Evolutionary conservation across 2,113 vertebrate species (phyloP), one percentile per base, ranked within the genome.

Genomic region (Cololabis saira): DNA sequence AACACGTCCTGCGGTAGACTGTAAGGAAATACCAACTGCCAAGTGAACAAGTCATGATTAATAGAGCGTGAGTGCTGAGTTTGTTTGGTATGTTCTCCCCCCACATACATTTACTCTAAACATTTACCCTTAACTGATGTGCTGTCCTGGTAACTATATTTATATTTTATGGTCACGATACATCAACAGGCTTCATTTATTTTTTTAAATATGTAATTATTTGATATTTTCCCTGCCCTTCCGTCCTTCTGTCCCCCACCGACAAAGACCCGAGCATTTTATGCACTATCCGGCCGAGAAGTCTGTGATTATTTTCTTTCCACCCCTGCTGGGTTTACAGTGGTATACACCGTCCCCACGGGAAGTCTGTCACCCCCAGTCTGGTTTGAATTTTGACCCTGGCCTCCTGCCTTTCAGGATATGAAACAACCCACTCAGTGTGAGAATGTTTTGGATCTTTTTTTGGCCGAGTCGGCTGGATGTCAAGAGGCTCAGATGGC

Each of bases 311-410:
- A n/a, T n/a, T n/a, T n/a, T n/a, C n/a, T n/a, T n/a, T n/a, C 54
- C 61, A 65, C 68, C 86, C 85, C 86, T 88, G 90, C 92, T 91
- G 92, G 84, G 85, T 70, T 78, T 63, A 40, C 51, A 69, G 60
- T 92, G 88, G 86, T 88, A 79, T 45, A 61, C 78, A 66, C 84
- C 73, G 67, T 86, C 82, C 84, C 86, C 80, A 71, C 49, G 83
- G 90, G 87, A 85, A 56, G 79, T 53, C 63, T 33, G 60, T 49
- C 24, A 48, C 65, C 61, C 63, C 51, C 81, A 3, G 66, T 85
- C 78, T 80, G 74, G 70, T 77, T 79, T 93, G 89, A 92, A 89
- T 90, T 90, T 69, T 92, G 88, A 91, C 90, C 87, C 83, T 44
- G 55, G 81, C 67, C 83, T 82, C 66, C 85, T 86, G 77, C 84